phyloP scores from a whole-genome alignment of 2,113 vertebrate genomes.

The Pleuronectes platessa region DNA sequence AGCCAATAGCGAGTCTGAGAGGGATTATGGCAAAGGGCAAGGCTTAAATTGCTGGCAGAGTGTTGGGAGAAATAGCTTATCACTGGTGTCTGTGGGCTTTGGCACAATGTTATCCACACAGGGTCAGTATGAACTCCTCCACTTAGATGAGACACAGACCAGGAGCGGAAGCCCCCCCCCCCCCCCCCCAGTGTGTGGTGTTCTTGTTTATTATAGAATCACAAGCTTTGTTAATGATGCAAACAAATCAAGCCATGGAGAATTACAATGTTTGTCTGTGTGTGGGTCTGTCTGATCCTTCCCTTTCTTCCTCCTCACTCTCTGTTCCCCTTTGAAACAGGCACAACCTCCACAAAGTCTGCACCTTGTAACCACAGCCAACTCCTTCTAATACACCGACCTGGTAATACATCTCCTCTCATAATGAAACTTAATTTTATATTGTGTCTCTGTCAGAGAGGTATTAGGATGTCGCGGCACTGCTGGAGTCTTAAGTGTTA shows the following conservation, averaged over 20 bases:
- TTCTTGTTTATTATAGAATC: slow-evolving; percentile 25
- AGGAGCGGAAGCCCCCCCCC: slow-evolving; percentile 24
- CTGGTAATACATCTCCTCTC: neutral
- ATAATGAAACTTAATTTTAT: slow-evolving; percentile 6
- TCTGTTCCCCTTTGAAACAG: neutral
- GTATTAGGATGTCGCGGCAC: neutral
- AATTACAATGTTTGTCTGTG: neutral
- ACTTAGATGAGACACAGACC: slow-evolving; percentile 38
- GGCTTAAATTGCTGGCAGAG: slow-evolving; percentile 58
- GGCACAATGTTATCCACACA: slow-evolving; percentile 36
- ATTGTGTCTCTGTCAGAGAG: neutral
- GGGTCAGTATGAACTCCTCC: slow-evolving; percentile 38
- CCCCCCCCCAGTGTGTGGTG: neutral
- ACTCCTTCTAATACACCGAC: neutral
- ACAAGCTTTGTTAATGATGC: slow-evolving; percentile 9
- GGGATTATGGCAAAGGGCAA: slow-evolving; percentile 62
- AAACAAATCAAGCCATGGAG: neutral
- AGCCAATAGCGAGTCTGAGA: slow-evolving; percentile 50
- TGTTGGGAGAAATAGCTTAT: slow-evolving; percentile 50
- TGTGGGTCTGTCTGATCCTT: slow-evolving; percentile 12
- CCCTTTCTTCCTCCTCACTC: neutral
- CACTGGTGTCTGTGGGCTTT: slow-evolving; percentile 39
- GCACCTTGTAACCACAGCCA: neutral
- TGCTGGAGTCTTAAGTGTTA: neutral
- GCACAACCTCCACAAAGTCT: neutral